phyloP scores from a whole-genome alignment of 1,140 invertebrate genomes.

The Pollicipes pollicipes region DNA sequence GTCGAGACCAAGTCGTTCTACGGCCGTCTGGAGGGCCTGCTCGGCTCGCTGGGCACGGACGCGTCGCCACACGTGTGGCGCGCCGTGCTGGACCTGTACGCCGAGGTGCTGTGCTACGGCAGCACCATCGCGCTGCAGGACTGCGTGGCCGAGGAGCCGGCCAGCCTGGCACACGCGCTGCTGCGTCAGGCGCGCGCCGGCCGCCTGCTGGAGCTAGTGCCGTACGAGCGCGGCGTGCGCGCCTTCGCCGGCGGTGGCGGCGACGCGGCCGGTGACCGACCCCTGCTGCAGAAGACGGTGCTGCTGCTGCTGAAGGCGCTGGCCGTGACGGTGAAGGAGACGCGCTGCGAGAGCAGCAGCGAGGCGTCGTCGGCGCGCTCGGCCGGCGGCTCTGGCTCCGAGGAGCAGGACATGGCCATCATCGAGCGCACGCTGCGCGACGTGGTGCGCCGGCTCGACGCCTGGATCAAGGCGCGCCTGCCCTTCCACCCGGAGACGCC shows the following conservation, averaged over 20 bases:
- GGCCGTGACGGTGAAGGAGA: constrained; percentile 74
- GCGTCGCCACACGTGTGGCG: constrained; percentile 41
- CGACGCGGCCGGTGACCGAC: constrained; percentile 34
- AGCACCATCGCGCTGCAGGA: constrained; percentile 72
- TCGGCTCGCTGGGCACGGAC: neutral
- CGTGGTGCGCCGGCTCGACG: constrained; percentile 50
- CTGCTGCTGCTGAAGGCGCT: constrained; percentile 68
- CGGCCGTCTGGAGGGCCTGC: neutral
- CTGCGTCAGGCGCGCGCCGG: constrained; percentile 69
- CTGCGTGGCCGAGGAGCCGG: constrained; percentile 65
- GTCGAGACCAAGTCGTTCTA: neutral
- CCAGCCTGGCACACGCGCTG: constrained; percentile 59
- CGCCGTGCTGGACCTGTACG: constrained; percentile 61
- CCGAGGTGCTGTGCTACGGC: constrained; percentile 74
- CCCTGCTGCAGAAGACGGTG: constrained; percentile 59
- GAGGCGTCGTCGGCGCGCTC: neutral
- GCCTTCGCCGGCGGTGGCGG: constrained; percentile 10
- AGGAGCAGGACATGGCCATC: constrained; percentile 49
- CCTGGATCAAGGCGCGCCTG: constrained; percentile 56
- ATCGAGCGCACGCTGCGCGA: constrained; percentile 55
- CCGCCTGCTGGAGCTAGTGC: constrained; percentile 48
- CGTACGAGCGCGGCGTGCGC: constrained; percentile 19
- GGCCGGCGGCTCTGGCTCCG: neutral
- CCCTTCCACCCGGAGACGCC: constrained; percentile 72
- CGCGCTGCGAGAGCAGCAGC: constrained; percentile 48